These are phyloP conservation scores for Cryptoleucopteryx plumbea DNA, from an alignment of 2,113 vertebrate genomes.

Conservation along the genomic window DNA sequence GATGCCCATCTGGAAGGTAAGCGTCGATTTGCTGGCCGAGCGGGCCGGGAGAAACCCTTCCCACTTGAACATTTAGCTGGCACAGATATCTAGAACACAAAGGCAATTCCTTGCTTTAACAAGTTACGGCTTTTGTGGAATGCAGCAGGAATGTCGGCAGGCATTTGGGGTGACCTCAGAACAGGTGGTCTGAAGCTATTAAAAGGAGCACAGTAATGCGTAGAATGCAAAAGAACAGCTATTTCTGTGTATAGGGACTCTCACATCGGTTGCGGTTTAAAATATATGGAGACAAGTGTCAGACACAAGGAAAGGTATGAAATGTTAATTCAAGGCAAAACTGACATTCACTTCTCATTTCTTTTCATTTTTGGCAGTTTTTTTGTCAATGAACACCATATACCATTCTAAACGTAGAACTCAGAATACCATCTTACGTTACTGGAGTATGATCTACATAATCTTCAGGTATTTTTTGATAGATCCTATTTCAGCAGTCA, in stretches of 20 bases:
- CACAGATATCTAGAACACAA: slow-evolving; percentile 70
- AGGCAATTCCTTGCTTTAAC: slow-evolving; percentile 36
- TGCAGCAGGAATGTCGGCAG: neutral
- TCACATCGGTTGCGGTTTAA: neutral
- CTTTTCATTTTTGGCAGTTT: neutral
- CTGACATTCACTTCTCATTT: neutral
- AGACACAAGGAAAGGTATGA: neutral
- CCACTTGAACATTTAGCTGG: slow-evolving; percentile 59
- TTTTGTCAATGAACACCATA: neutral
- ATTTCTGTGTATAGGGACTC: neutral
- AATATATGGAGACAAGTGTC: neutral
- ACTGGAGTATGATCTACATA: neutral
- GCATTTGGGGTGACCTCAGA: neutral
- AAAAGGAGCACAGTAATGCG: slow-evolving; percentile 32
- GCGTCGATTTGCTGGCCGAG: slow-evolving; percentile 88
- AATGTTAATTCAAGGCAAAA: neutral
- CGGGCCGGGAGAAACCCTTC: slow-evolving; percentile 89
- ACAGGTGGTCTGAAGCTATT: slow-evolving; percentile 27
- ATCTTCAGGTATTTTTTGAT: neutral
- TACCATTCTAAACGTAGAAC: neutral
- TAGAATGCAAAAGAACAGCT: slow-evolving; percentile 33
- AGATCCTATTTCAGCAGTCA: neutral
- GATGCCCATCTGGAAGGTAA: slow-evolving; percentile 92
- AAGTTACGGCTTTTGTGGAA: neutral
- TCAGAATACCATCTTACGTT: neutral